These are phyloP conservation scores for Cheilosia soror DNA, from an alignment of 2,888 invertebrate genomes.

Conservation along the genomic window DNA sequence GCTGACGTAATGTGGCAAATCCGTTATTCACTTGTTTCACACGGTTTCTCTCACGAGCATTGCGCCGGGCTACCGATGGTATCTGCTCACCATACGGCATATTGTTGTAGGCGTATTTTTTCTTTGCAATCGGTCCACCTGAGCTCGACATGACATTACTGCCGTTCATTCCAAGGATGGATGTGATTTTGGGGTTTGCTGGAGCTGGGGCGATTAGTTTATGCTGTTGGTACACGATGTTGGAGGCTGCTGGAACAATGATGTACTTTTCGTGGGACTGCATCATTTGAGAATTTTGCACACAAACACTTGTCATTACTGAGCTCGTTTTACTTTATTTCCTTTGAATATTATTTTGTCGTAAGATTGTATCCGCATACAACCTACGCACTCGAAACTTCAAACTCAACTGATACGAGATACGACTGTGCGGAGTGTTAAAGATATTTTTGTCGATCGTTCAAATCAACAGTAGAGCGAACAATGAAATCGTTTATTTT, in stretches of 20 bases:
- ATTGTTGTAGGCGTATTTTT: slow-evolving; percentile 89
- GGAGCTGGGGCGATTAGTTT: slow-evolving; percentile 85
- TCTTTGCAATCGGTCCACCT: slow-evolving; percentile 86
- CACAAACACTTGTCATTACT: slow-evolving; percentile 65
- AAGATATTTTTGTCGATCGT: slow-evolving; percentile 46
- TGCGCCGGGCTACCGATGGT: slow-evolving; percentile 94
- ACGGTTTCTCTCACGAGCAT: slow-evolving; percentile 96
- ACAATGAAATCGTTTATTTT: neutral
- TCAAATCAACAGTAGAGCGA: slow-evolving; percentile 16
- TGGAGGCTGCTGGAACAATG: slow-evolving; percentile 83
- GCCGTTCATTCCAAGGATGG: slow-evolving; percentile 77
- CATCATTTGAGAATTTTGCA: slow-evolving; percentile 60
- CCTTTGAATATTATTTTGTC: neutral
- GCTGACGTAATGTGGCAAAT: slow-evolving; percentile 93
- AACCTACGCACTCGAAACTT: slow-evolving; percentile 20
- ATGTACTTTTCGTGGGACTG: slow-evolving; percentile 57
- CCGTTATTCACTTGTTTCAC: slow-evolving; percentile 98
- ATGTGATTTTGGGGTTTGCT: slow-evolving; percentile 81
- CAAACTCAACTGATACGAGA: slow-evolving; percentile 57
- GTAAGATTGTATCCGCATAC: neutral
- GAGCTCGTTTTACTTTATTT: slow-evolving; percentile 31
- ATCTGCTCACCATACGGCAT: slow-evolving; percentile 90
- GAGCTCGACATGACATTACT: slow-evolving; percentile 71
- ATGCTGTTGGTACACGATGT: slow-evolving; percentile 84
- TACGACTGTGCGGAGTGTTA: slow-evolving; percentile 29